Percentiles rank a stretch among this genome's conserved stretches.
Evolutionary conservation across 1,140 invertebrate species (phyloP).

Genomic region (Hyposmocoma kahamanoa): DNA sequence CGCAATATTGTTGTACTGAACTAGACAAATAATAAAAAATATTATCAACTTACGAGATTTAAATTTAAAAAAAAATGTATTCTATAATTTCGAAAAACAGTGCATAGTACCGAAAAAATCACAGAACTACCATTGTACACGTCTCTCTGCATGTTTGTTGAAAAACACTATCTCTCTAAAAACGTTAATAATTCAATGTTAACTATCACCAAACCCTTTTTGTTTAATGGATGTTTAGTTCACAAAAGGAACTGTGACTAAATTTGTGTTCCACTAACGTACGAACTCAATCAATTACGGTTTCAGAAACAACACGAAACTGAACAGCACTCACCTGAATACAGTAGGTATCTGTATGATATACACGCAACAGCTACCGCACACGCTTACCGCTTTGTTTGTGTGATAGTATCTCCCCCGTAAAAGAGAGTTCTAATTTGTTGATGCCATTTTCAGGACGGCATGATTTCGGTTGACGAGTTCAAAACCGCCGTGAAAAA

Average conservation of each 20-base stretch:
- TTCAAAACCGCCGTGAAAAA: slow-evolving; percentile 88
- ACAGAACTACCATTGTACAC: too few species aligned
- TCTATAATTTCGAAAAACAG: too few species aligned
- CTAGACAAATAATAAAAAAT: too few species aligned
- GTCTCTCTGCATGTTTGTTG: too few species aligned
- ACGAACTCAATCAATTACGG: neutral
- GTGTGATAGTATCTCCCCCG: neutral
- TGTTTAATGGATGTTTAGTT: neutral
- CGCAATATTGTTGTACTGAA: too few species aligned
- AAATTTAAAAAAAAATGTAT: too few species aligned
- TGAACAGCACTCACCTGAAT: neutral
- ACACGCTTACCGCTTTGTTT: slow-evolving; percentile 22
- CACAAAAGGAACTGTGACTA: neutral
- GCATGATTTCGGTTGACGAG: slow-evolving; percentile 85
- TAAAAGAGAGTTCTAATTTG: neutral
- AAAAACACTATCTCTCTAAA: too few species aligned
- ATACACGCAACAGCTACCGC: slow-evolving; percentile 25
- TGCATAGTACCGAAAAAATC: too few species aligned
- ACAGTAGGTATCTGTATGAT: neutral
- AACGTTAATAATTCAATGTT: too few species aligned
- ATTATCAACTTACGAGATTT: too few species aligned
- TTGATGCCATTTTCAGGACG: slow-evolving; percentile 77
- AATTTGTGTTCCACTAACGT: neutral
- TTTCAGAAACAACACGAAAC: neutral
- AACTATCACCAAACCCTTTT: neutral